These are phyloP conservation scores for Noctua pronuba DNA, from an alignment of 2,888 invertebrate genomes.

Conservation along the genomic window DNA sequence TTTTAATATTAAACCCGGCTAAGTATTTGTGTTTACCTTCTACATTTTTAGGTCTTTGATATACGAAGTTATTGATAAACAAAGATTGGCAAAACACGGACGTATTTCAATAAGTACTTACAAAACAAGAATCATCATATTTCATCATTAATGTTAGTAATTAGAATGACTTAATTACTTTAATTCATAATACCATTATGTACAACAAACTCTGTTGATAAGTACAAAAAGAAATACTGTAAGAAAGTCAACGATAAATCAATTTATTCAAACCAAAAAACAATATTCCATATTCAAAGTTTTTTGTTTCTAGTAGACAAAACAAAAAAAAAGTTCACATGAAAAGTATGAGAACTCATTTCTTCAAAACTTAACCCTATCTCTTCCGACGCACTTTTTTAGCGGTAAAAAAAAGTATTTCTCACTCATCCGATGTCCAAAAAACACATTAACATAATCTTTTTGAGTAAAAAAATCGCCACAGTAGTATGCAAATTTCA, in stretches of 20 bases:
- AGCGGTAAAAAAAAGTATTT: constrained; percentile 75
- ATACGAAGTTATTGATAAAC: background rate
- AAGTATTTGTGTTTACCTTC: background rate
- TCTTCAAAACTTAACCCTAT: constrained; percentile 68
- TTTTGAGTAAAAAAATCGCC: constrained; percentile 83
- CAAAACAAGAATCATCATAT: background rate
- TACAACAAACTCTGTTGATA: background rate
- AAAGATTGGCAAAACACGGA: background rate
- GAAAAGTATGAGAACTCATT: constrained; percentile 68
- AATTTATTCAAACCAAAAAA: constrained; percentile 23
- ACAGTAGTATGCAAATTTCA: constrained; percentile 85
- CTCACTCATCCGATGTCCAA: constrained; percentile 82
- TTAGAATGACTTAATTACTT: background rate
- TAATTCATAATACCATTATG: background rate
- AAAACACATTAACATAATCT: constrained; percentile 88
- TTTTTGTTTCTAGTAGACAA: constrained; percentile 17
- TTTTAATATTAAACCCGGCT: background rate
- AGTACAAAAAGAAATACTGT: background rate
- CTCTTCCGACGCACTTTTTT: constrained; percentile 69
- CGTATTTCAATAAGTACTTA: background rate
- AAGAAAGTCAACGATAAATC: background rate
- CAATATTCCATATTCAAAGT: background rate
- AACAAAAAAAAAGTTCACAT: constrained; percentile 52
- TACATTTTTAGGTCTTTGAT: too few relatives aligned
- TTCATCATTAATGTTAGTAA: background rate